phyloP scores from a whole-genome alignment of 2,888 invertebrate species.

The Acleris emargana region DNA sequence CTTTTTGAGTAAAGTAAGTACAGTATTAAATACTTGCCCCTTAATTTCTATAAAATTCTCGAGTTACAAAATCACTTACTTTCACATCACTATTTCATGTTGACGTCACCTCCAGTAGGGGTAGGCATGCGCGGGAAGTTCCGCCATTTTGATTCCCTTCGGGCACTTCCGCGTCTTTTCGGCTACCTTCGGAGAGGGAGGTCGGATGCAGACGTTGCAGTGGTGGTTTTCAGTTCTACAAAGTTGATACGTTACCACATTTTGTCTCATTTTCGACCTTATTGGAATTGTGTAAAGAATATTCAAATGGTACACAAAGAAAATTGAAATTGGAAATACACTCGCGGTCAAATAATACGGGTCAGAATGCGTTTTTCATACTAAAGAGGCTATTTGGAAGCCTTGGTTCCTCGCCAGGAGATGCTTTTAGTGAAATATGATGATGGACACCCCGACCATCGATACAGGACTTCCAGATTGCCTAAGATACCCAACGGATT shows the following conservation, averaged over 20 bases:
- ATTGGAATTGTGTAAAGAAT: background rate
- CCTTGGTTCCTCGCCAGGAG: no score
- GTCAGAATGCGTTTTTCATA: no score
- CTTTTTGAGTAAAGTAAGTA: no score
- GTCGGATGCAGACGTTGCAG: conserved; percentile 39
- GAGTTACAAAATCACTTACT: background rate
- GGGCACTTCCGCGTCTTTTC: conserved; percentile 49
- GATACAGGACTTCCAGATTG: no score
- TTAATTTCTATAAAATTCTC: background rate
- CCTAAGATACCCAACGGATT: no score
- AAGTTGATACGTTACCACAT: background rate
- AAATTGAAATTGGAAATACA: background rate
- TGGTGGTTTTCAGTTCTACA: conserved; percentile 8
- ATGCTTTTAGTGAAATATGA: no score
- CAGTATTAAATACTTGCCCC: no score
- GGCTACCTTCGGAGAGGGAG: conserved; percentile 48
- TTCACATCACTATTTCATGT: conserved; percentile 52
- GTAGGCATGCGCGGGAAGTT: conserved; percentile 70
- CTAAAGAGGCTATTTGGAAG: no score
- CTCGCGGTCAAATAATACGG: no score
- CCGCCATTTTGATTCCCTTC: conserved; percentile 62
- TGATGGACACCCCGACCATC: no score
- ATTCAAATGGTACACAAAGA: background rate
- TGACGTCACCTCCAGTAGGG: conserved; percentile 64
- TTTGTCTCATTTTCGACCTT: background rate